These are phyloP conservation scores for Cyanoramphus novaezelandiae DNA, from an alignment of 2,113 vertebrate genomes.

Conservation along the genomic window DNA sequence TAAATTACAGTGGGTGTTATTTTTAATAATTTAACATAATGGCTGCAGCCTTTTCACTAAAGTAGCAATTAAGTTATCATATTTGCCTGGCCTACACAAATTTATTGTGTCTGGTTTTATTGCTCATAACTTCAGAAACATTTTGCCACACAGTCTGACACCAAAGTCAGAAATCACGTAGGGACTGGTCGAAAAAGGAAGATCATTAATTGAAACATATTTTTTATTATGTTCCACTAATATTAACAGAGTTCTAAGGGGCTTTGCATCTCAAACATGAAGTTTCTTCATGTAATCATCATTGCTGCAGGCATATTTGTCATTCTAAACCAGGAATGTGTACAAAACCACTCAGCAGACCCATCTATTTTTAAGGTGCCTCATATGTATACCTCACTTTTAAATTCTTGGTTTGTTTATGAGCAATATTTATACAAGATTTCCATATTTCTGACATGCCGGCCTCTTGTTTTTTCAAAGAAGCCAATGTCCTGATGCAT, in stretches of 20 bases:
- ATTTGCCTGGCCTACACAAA: slow-evolving; percentile 54
- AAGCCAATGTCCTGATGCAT: background rate
- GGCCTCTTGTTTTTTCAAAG: background rate
- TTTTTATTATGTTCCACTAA: slow-evolving; percentile 45
- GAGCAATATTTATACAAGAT: background rate
- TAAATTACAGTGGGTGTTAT: slow-evolving; percentile 63
- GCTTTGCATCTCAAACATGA: slow-evolving; percentile 15
- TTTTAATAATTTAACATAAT: slow-evolving; percentile 75
- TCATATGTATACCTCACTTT: background rate
- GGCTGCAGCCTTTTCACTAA: slow-evolving; percentile 67
- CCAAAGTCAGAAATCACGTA: slow-evolving; percentile 58
- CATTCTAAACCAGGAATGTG: background rate
- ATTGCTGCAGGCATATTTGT: slow-evolving; percentile 23
- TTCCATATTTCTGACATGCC: background rate
- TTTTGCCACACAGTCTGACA: slow-evolving; percentile 57
- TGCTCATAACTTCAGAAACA: slow-evolving; percentile 46
- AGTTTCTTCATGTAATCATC: slow-evolving; percentile 16
- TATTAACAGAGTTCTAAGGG: slow-evolving; percentile 60
- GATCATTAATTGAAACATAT: slow-evolving; percentile 56
- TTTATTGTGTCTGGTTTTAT: slow-evolving; percentile 64
- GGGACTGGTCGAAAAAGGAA: slow-evolving; percentile 41
- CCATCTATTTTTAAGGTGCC: background rate
- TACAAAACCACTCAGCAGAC: background rate
- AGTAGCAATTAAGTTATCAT: slow-evolving; percentile 74
- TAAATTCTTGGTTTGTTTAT: slow-evolving; percentile 14